A percentile compares a stretch with the other conserved stretches of the same genome.
These are phyloP conservation scores for Zaprionus obscuricornis DNA, from an alignment of 2,888 invertebrate genomes.

Conservation along the genomic window DNA sequence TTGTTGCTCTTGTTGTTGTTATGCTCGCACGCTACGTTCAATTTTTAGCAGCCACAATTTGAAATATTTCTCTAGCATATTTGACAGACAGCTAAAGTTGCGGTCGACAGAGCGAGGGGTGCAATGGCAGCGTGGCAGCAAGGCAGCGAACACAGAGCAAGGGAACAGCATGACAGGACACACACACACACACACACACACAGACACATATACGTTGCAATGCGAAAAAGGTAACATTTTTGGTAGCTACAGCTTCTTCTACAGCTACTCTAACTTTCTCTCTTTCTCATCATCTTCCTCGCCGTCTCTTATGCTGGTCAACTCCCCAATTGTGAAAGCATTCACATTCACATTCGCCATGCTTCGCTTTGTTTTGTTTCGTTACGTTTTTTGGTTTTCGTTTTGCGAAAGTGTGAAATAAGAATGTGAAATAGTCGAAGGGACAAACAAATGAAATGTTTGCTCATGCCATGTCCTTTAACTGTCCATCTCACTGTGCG, in stretches of 20 bases:
- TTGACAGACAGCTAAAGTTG: slow-evolving; percentile 77
- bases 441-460: slow-evolving; percentile 76
- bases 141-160: not conserved
- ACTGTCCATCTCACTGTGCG: slow-evolving; percentile 1
- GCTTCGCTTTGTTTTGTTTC: slow-evolving; percentile 51
- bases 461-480: slow-evolving; percentile 42
- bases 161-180: slow-evolving; percentile 1
- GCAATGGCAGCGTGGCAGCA: not conserved
- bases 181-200: slow-evolving; percentile 23
- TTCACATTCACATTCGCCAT: too few species aligned
- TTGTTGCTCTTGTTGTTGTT: slow-evolving; percentile 5
- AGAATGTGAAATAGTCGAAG: slow-evolving; percentile 66
- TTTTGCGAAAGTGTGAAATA: slow-evolving; percentile 63
- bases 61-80: slow-evolving; percentile 75
- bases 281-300: not conserved
- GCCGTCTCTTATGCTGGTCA: too few species aligned
- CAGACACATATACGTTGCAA: slow-evolving; percentile 47
- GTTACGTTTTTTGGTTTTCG: slow-evolving; percentile 28
- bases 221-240: slow-evolving; percentile 58
- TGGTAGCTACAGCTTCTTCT: slow-evolving; percentile 15
- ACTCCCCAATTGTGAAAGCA: too few species aligned
- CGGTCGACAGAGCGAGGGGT: slow-evolving; percentile 30
- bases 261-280: not conserved
- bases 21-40: slow-evolving; percentile 51
- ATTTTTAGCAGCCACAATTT: slow-evolving; percentile 78